A percentile compares a stretch with the other conserved stretches of the same genome.
These are phyloP conservation scores for Oreotrochilus melanogaster DNA, from an alignment of 2,113 vertebrate genomes.

Conservation along the genomic window DNA sequence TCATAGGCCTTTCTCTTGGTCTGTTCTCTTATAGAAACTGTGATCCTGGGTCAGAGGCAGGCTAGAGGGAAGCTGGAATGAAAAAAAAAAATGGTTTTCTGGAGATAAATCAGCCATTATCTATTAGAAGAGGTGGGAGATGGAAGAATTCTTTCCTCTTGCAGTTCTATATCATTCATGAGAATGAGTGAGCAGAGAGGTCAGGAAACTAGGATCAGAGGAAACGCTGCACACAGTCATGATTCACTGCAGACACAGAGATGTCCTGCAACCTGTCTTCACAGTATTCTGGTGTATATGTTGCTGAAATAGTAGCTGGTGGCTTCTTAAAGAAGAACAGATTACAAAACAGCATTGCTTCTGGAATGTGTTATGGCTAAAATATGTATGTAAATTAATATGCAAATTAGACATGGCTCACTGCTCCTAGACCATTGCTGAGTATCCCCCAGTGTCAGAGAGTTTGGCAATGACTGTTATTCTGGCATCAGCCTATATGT, in stretches of 20 bases:
- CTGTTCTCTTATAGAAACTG: neutral
- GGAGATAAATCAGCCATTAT: neutral
- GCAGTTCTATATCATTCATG: neutral
- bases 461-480: neutral
- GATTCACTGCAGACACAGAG: neutral
- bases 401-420: neutral
- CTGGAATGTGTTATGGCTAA: neutral
- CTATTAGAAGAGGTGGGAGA: neutral
- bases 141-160: neutral
- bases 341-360: neutral
- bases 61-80: neutral
- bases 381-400: neutral
- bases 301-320: neutral
- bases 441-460: neutral
- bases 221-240: neutral
- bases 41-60: neutral
- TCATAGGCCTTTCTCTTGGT: neutral
- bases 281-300: neutral
- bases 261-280: neutral
- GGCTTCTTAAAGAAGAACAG: neutral
- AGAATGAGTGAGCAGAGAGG: neutral
- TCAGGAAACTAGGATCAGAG: neutral
- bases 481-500: neutral
- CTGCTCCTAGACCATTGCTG: neutral
- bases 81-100: neutral